A percentile compares a stretch with the other conserved stretches of the same genome.
phyloP scores from a whole-genome alignment of 2,113 vertebrate species.

The Peromyscus maniculatus region DNA sequence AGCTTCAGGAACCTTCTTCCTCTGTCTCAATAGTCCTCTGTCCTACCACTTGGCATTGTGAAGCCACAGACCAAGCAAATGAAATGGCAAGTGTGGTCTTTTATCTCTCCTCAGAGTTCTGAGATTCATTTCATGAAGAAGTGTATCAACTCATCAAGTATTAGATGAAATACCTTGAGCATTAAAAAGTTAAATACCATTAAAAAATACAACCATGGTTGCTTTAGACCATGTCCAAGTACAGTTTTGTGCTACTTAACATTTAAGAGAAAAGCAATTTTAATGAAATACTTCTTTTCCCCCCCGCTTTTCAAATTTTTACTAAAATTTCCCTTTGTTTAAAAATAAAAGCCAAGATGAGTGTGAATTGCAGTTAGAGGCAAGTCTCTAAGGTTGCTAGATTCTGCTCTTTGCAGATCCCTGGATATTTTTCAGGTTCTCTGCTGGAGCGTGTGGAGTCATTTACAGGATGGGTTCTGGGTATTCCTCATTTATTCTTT shows the following conservation, averaged over 20 bases:
- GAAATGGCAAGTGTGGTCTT: background rate
- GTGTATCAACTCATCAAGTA: background rate
- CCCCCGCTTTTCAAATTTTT: background rate
- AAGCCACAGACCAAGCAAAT: background rate
- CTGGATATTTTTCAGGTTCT: background rate
- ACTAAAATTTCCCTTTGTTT: constrained; percentile 36
- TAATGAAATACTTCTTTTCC: background rate
- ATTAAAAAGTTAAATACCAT: background rate
- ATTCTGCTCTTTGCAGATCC: constrained; percentile 12
- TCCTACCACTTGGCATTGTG: background rate
- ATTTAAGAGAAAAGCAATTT: constrained; percentile 38
- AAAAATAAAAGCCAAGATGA: constrained; percentile 55
- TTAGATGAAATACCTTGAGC: constrained; percentile 23
- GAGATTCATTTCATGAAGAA: constrained; percentile 12
- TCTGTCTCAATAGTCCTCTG: background rate
- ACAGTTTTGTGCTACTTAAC: background rate
- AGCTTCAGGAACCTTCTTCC: background rate
- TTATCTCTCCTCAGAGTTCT: background rate
- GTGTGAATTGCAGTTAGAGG: constrained; percentile 49
- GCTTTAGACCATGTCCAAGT: constrained; percentile 13
- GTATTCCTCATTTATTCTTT: constrained; percentile 5
- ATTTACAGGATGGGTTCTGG: background rate
- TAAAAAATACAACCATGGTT: background rate
- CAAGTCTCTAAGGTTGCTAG: constrained; percentile 15
- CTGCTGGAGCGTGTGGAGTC: background rate